Base-by-base conservation (phyloP, 2,888 invertebrate genomes). In the Agriopis aurantiaria region DNA sequence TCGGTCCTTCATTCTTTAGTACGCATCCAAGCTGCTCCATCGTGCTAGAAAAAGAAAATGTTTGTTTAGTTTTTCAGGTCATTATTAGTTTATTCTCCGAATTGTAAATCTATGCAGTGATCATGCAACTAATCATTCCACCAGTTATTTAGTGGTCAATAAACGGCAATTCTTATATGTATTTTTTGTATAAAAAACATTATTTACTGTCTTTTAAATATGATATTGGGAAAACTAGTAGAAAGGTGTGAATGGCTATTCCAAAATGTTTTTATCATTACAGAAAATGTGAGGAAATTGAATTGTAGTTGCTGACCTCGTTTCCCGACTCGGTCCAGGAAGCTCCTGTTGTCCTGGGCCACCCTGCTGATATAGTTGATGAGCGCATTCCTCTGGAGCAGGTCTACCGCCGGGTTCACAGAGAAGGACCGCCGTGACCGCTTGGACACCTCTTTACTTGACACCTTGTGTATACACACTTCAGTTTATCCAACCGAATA, bases 241-340 rank as follows among this genome's bases (percentile, higher is more conserved):
- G 12, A 12, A 11, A 11, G 1, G 46, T 46, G 12, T 46, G 33
- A 33, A 33, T 33, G 33, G 33, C 12, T 12, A 46, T 46, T 46
- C 12, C 46, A 9, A 46, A 46, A 46, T n/a, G 6, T 48, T 48
- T n/a, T n/a, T 33, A 5, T 48, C n/a, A 12, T 48, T n/a, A 48
- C 0, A 48, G 12, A 48, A 7, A n/a, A 6, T 4, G 4, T n/a
- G n/a, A 46, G 17, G 6, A 45, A 23, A 17, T 1, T 46, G 8
- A 46, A 11, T 58, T 1, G 17, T 46, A 57, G 11, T 10, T 58
- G 46, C 91, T 88, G 80, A 93, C 93, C 92, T 90, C 92, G 81
- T 82, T 93, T 92, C 45, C 92, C 93, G 64, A 93, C 81, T 67
- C 85, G 84, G 79, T 92, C 87, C 63, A 93, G 84, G 78, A 81